Conservation (phyloP, 2,888 invertebrate species). For the Anorthoa munda region DNA sequence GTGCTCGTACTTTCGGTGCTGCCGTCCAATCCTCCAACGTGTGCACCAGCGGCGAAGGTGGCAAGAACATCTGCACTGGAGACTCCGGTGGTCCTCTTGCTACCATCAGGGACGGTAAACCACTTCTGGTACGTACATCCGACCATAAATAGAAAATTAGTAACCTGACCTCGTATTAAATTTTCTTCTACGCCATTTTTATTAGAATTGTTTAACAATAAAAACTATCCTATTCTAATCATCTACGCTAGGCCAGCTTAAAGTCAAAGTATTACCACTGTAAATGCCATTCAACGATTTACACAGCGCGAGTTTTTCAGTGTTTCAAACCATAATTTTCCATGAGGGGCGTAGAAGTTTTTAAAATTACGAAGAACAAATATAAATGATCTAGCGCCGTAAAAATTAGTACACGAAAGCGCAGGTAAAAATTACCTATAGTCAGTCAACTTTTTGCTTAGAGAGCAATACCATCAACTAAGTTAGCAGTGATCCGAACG, state of each 20-base stretch:
- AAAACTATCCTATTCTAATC: too few relatives aligned
- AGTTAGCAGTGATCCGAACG: too few relatives aligned
- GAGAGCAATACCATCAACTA: too few relatives aligned
- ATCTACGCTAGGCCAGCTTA: too few relatives aligned
- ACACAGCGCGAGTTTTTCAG: not conserved
- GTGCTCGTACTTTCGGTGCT: conserved; percentile 69
- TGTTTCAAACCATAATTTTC: not conserved
- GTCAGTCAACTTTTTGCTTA: not conserved
- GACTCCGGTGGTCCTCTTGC: conserved; percentile 83
- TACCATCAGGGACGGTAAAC: conserved; percentile 10
- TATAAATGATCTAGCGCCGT: not conserved
- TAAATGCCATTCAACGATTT: too few relatives aligned
- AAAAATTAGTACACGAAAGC: not conserved
- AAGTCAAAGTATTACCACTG: too few relatives aligned
- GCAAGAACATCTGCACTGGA: conserved; percentile 73
- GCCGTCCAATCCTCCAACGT: conserved; percentile 73
- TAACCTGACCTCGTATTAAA: too few relatives aligned
- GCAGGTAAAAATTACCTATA: not conserved
- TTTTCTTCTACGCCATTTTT: too few relatives aligned
- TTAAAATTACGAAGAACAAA: too few relatives aligned
- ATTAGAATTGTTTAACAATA: too few relatives aligned
- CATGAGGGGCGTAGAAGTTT: too few relatives aligned
- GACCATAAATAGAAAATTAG: not conserved
- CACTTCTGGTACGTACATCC: conserved; percentile 22
- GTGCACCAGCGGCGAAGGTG: conserved; percentile 74